These are phyloP conservation scores for Schizopygopsis malacanthus DNA, from an alignment of 2,797 vertebrate species.

Conservation along the genomic window DNA sequence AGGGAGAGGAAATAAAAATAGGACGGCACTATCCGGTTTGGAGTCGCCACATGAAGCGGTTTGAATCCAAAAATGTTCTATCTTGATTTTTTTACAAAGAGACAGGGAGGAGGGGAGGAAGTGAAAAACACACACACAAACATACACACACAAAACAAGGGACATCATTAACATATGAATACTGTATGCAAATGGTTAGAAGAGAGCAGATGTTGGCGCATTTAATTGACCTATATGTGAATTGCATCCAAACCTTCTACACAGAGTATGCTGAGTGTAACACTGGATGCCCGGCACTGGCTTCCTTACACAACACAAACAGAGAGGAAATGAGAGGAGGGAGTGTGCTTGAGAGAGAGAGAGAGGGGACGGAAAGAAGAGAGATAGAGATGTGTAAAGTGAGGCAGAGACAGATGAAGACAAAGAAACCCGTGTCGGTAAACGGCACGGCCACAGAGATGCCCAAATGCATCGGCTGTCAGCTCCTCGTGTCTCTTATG, in stretches of 20 bases:
- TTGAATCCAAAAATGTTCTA: constrained; percentile 90
- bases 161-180: constrained; percentile 99
- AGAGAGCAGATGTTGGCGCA: constrained; percentile 99
- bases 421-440: constrained; percentile 73
- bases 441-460: constrained; percentile 82
- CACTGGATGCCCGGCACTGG: constrained; percentile 83
- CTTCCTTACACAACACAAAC: constrained; percentile 70
- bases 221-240: constrained; percentile 99
- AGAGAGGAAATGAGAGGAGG: constrained; percentile 58
- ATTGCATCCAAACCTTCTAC: constrained; percentile 99
- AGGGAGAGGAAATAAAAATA: constrained; percentile 84
- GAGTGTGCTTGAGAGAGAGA: constrained; percentile 11
- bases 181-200: constrained; percentile 98
- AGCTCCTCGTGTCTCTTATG: constrained; percentile 80
- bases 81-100: constrained; percentile 75
- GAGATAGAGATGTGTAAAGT: constrained; percentile 40
- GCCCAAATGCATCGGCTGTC: constrained; percentile 83
- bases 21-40: constrained; percentile 72
- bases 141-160: constrained; percentile 79
- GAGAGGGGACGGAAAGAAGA: constrained; percentile 17
- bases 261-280: constrained; percentile 94
- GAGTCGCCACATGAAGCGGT: constrained; percentile 68
- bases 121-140: constrained; percentile 71
- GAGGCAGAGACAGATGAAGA: constrained; percentile 37
- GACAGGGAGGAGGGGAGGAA: constrained; percentile 77